Base-by-base conservation (phyloP, 1,140 invertebrate species). In the Asbolus verrucosus region DNA sequence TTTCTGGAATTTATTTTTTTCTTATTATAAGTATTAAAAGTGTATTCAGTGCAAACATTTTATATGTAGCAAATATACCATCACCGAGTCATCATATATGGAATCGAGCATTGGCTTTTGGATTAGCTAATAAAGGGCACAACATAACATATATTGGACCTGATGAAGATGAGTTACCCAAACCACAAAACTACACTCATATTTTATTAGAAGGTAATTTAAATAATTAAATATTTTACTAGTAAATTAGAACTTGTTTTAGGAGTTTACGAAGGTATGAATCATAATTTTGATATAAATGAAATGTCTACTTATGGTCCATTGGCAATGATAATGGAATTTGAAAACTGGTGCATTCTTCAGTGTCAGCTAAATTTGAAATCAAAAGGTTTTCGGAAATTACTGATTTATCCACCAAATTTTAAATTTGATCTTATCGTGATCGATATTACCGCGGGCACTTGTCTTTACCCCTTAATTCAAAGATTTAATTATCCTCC, bases 351-450 rank as follows among this genome's bases (percentile, higher is more conserved):
- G 61, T 65, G 13, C 2, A 8, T 18, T 30, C 30, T 24, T 50
- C 6, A 14, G 6, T 65, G 36, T 21, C n/a, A 65, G 0, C 14
- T 6, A 24, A 15, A 11, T 3, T 18, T 65, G 2, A 27, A 27
- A 30, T 46, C 38, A 15, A 30, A 65, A 14, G 62, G 62, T 18
- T 14, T 63, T 8, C n/a, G 54, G 19, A 38, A 5, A 9, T 63
- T 75, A 8, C 50, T 74, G 60, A 33, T 38, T 24, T 74, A 75
- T 70, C 72, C 76, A 8, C 38, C 61, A 14, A 36, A 68, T 30
- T 77, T 72, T 19, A 73, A 71, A 62, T 78, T 78, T 54, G 77
- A 78, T 71, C 61, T 78, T 6, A 67, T 78, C 6, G 50, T 76
- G n/a, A 63, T 76, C 38, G 77, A 78, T 65, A 70, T 74, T 63